These are phyloP conservation scores for Cavia aperea DNA, from an alignment of 2,113 vertebrate species.

Conservation along the genomic window DNA sequence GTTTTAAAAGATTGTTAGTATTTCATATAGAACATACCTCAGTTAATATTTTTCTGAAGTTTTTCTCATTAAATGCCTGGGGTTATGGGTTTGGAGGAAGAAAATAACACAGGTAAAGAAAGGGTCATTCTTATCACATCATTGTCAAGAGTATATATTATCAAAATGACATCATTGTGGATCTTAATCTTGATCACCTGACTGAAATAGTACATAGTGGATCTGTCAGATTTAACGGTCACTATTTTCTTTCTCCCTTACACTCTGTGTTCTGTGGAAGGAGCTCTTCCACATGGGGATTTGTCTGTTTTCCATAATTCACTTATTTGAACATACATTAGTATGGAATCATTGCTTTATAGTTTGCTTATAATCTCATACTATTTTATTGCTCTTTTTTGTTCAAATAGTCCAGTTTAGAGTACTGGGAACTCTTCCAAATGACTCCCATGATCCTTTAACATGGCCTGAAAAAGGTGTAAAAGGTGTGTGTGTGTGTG, in stretches of 20 bases:
- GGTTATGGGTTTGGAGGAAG: neutral
- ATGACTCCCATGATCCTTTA: neutral
- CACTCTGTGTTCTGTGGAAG: neutral
- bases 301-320: neutral
- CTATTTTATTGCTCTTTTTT: neutral
- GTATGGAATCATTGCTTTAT: neutral
- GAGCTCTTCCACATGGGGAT: neutral
- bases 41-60: neutral
- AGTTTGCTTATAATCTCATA: neutral
- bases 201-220: neutral
- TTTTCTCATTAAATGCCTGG: neutral
- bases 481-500: neutral
- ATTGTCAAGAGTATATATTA: neutral
- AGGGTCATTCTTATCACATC: neutral
- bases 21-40: neutral
- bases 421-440: neutral
- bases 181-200: neutral
- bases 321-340: neutral
- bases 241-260: neutral
- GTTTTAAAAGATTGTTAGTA: neutral
- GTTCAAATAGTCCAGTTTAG: neutral
- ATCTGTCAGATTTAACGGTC: neutral
- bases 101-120: neutral
- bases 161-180: neutral
- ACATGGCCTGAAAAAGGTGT: neutral